Conservation (phyloP, 2,113 vertebrate genomes). For the Poeciliopsis retropinna region DNA sequence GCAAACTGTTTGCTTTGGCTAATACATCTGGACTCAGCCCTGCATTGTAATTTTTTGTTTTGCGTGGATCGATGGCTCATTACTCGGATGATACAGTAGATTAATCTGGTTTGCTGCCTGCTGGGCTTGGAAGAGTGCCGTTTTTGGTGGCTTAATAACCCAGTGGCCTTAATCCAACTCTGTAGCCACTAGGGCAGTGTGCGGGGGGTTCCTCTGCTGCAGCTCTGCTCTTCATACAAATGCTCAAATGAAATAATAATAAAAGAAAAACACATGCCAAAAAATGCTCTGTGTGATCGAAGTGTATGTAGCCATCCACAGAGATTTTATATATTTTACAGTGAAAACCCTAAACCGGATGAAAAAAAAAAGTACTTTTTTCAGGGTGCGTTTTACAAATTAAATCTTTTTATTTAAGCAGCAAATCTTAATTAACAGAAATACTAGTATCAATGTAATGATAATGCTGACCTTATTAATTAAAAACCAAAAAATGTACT, state of each 20-base stretch:
- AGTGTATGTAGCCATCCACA: neutral
- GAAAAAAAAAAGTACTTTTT: too few relatives aligned
- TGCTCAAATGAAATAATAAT: neutral
- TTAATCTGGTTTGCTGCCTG: constrained; percentile 57
- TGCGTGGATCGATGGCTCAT: constrained; percentile 9
- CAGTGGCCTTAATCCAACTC: constrained; percentile 76
- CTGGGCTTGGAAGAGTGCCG: constrained; percentile 43
- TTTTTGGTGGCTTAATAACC: constrained; percentile 71
- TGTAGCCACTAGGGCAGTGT: constrained; percentile 24
- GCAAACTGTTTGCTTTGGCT: constrained; percentile 3
- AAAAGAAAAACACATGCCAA: neutral
- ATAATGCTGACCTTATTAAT: too few relatives aligned
- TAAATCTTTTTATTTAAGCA: too few relatives aligned
- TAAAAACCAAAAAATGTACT: too few relatives aligned
- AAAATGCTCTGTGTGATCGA: neutral
- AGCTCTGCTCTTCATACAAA: constrained; percentile 26
- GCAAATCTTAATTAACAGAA: too few relatives aligned
- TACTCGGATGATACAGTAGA: constrained; percentile 43
- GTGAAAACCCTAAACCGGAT: too few relatives aligned
- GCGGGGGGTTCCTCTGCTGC: constrained; percentile 42
- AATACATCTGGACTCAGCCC: neutral
- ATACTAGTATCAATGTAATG: too few relatives aligned
- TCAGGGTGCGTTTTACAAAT: too few relatives aligned
- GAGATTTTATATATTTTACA: neutral
- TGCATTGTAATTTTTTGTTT: constrained; percentile 25